Evolutionary conservation across 2,113 vertebrate species (phyloP), one percentile per base, ranked within the genome.

Genomic region (Lepus americanus): DNA sequence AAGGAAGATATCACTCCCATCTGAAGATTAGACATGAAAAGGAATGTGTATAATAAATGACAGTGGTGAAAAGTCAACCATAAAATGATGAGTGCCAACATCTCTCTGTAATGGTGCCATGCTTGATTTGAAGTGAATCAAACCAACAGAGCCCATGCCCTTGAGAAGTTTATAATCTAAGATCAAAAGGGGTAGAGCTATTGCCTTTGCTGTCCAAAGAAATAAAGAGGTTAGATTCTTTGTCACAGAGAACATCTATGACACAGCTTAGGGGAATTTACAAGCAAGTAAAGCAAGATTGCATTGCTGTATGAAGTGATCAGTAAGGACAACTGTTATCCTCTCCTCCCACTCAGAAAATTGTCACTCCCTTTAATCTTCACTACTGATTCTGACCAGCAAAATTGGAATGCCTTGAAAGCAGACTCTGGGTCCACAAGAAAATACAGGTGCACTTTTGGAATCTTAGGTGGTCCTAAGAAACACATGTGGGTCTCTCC

Each of bases 171-270:
- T 70, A 33, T 74, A 78, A 92, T 87, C 94, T 94, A 79, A 63
- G 13, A 61, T 90, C 25, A 51, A 66, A 92, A 63, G 12, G 66
- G 29, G 7, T 1, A 67, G 55, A 74, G 7, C 22, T 22, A 0
- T 5, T 92, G 29, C 11, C 39, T 95, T 66, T 55, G 19, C 29
- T 39, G 33, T 66, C 55, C 67, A 76, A 74, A 90, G 67, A 95
- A 92, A 84, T 73, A 86, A 96, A 88, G 63, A 94, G 23, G 31
- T 31, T 59, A 31, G 23, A 83, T 20, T 88, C 69, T 83, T 87
- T 87, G 87, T 80, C 61, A 31, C 67, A 36, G 61, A 61, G 53
- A 81, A 78, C 61, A 70, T 31, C 72, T 29, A 25, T 77, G 84
- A 39, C 80, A 74, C n/a, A 33, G 76, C 80, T 94, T 74, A 89